A percentile compares a stretch with the other conserved stretches of the same genome.
These are phyloP conservation scores for Sphaerophoria taeniata DNA, from an alignment of 2,888 invertebrate species.

Conservation along the genomic window DNA sequence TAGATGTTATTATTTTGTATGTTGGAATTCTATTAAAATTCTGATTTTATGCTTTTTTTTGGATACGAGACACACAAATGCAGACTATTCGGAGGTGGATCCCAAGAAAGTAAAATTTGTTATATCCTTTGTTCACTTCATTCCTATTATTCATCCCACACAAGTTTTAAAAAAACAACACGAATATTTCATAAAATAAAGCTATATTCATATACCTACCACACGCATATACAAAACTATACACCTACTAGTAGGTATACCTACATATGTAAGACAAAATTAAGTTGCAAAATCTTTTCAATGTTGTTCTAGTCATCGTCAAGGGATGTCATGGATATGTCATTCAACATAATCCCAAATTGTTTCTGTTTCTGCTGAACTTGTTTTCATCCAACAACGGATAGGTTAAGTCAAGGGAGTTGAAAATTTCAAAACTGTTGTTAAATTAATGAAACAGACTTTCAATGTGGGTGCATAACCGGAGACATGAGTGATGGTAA, in stretches of 20 bases:
- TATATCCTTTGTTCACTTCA: too few relatives aligned
- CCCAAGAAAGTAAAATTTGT: too few relatives aligned
- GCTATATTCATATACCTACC: too few relatives aligned
- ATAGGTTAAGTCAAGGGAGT: not conserved
- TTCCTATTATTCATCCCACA: too few relatives aligned
- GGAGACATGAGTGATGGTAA: not conserved
- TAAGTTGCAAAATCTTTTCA: conserved; percentile 11
- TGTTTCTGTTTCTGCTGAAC: conserved; percentile 4
- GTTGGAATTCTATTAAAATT: too few relatives aligned
- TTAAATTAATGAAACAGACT: conserved; percentile 30
- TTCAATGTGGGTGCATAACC: conserved; percentile 2
- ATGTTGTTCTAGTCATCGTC: conserved; percentile 13
- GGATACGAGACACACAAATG: too few relatives aligned
- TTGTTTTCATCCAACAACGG: not conserved
- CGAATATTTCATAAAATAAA: too few relatives aligned
- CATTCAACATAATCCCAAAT: conserved; percentile 33
- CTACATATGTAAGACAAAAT: not conserved
- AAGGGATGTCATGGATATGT: conserved; percentile 31
- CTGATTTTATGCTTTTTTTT: too few relatives aligned
- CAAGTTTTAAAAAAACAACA: not conserved
- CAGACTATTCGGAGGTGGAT: too few relatives aligned
- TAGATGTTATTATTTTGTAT: too few relatives aligned
- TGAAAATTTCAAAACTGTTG: conserved; percentile 22
- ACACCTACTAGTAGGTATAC: not conserved
- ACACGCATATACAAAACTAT: not conserved